phyloP scores from a whole-genome alignment of 1,140 invertebrate genomes.

The Centruroides sculpturatus region DNA sequence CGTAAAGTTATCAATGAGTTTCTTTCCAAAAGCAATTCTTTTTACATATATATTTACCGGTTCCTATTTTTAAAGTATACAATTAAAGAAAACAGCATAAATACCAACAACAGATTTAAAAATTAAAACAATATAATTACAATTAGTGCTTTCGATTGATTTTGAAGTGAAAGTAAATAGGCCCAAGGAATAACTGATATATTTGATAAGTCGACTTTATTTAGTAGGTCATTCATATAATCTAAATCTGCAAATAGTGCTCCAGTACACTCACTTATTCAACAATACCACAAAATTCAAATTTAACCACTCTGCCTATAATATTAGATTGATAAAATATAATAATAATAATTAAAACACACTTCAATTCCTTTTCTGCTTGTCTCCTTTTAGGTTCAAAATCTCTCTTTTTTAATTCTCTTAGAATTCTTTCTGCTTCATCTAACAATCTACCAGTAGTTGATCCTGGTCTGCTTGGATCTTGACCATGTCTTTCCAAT shows the following conservation, averaged over 20 bases:
- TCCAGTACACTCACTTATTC: conserved; percentile 57
- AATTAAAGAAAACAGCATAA: background rate
- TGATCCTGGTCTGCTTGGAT: conserved; percentile 6
- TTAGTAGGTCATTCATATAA: conserved; percentile 38
- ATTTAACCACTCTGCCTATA: too few species aligned
- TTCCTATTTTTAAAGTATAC: conserved; percentile 1
- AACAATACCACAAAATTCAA: too few species aligned
- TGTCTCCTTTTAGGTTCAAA: conserved; percentile 14
- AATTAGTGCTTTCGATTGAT: conserved; percentile 8
- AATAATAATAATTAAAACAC: background rate
- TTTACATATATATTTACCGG: conserved; percentile 5
- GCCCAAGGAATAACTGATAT: conserved; percentile 60
- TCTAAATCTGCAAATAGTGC: conserved; percentile 22
- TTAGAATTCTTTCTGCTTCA: conserved; percentile 17
- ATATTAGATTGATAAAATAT: background rate
- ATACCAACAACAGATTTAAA: background rate
- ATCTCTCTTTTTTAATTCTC: conserved; percentile 15
- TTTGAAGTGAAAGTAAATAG: conserved; percentile 12
- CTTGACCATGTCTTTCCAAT: conserved; percentile 13
- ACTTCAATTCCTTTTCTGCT: conserved; percentile 18
- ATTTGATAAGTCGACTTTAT: conserved; percentile 47
- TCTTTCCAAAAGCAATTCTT: conserved; percentile 4
- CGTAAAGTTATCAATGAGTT: conserved; percentile 14
- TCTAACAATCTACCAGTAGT: conserved; percentile 9
- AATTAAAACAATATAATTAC: background rate